Evolutionary conservation across 2,888 invertebrate genomes (phyloP), one percentile per base, ranked within the genome.

Genomic region (Hirtodrosophila trivittata): DNA sequence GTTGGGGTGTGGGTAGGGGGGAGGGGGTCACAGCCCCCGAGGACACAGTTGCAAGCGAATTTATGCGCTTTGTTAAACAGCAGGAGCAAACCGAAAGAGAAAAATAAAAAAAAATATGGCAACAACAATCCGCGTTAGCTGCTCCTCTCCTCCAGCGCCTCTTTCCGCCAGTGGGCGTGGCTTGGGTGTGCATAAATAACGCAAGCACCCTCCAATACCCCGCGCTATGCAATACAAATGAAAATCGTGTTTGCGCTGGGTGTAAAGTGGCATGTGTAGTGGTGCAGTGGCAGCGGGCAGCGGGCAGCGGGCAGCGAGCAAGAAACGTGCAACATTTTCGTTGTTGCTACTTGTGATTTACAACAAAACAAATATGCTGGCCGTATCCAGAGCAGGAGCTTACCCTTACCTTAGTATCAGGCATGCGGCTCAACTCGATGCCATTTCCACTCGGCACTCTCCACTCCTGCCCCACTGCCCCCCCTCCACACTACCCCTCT

Each of bases 31-130:
- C 65, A 47, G 74, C 51, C 70, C 74, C 87, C 62, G 70, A 75
- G 88, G 83, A 85, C 88, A 69, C 87, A 85, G 85, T 84, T 84
- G 88, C 87, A 70, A 86, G 81, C 87, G 88, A 84, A 87, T 84
- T 84, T 84, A 87, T 84, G 83, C 87, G 83, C 87, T 84, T 87
- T 84, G 87, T 84, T 84, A 84, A 84, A 87, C 87, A 87, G 87
- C 78, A 72, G 66, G 71, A 87, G 65, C 80, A 76, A 76, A 75
- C 75, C 51, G 37, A 55, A 47, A 46, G 55, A 58, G 54, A 43
- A 42, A 35, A 45, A 59, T 41, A 41, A 62, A 62, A 81, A 73
- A 65, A 66, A 58, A 73, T 65, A 66, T 66, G 37, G 75, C 52
- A 54, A 64, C 52, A 80, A 87, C 82, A 84, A 77, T 77, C 45